Conservation (phyloP, 2,888 invertebrate species). For the Andrena haemorrhoa region DNA sequence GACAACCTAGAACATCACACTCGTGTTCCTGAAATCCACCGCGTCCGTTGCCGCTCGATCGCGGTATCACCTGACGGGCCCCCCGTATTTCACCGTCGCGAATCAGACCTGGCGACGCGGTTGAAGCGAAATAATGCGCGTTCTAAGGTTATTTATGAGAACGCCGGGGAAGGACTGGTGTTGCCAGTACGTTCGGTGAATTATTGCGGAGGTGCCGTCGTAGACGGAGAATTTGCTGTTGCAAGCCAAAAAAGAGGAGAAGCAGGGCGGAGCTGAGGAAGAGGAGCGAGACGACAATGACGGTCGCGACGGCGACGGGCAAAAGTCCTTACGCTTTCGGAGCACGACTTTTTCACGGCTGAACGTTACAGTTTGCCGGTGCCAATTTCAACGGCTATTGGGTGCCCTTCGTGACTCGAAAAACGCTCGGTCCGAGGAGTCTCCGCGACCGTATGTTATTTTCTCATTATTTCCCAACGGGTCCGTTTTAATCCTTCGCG, state of each 20-base stretch:
- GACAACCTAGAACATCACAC: not conserved
- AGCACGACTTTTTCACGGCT: conserved; percentile 69
- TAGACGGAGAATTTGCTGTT: conserved; percentile 69
- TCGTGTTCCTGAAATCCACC: not conserved
- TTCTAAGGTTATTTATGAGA: conserved; percentile 72
- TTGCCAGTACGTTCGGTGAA: conserved; percentile 68
- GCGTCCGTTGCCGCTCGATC: conserved; percentile 38
- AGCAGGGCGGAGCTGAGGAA: conserved; percentile 14
- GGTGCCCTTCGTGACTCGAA: conserved; percentile 51
- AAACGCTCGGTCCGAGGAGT: conserved; percentile 3
- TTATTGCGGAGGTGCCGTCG: conserved; percentile 61
- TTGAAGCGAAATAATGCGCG: conserved; percentile 73
- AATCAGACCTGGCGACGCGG: conserved; percentile 71
- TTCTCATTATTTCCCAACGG: conserved; percentile 37
- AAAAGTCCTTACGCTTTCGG: conserved; percentile 64
- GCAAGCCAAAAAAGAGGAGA: conserved; percentile 48
- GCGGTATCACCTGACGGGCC: conserved; percentile 55
- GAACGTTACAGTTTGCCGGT: conserved; percentile 63
- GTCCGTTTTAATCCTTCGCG: conserved; percentile 5
- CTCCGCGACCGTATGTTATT: conserved; percentile 36
- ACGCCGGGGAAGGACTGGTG: conserved; percentile 64
- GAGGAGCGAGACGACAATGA: conserved; percentile 35
- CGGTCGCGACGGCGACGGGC: conserved; percentile 31
- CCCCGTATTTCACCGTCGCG: conserved; percentile 73
- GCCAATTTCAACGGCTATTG: conserved; percentile 70